Conservation (phyloP, 2,797 vertebrate genomes). For the Pangasius djambal region DNA sequence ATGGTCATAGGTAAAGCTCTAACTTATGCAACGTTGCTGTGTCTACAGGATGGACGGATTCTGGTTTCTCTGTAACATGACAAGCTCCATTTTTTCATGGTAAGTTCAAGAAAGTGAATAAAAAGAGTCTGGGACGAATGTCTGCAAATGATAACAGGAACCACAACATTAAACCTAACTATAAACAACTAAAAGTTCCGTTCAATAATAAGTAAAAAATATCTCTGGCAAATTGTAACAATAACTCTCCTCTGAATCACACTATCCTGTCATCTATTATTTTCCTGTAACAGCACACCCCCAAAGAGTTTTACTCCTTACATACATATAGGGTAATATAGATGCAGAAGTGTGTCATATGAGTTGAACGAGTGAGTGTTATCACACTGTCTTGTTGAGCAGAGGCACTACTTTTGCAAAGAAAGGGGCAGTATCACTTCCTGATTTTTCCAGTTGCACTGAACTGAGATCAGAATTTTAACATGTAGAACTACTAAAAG, state of each 20-base stretch:
- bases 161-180: not conserved
- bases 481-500: too few species aligned
- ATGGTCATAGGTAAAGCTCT: not conserved
- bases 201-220: not conserved
- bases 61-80: not conserved
- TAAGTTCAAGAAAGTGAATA: not conserved
- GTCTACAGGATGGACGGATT: not conserved
- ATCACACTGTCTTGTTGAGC: not conserved
- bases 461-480: constrained; percentile 3
- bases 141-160: too few species aligned
- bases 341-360: not conserved
- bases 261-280: not conserved
- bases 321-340: not conserved
- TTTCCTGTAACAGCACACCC: not conserved
- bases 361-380: not conserved
- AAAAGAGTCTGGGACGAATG: too few species aligned
- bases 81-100: not conserved
- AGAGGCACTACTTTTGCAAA: too few species aligned
- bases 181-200: too few species aligned
- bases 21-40: too few species aligned
- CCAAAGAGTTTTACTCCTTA: not conserved
- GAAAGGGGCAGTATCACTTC: not conserved
- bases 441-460: not conserved
- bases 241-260: not conserved
- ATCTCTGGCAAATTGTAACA: not conserved